phyloP scores from a whole-genome alignment of 2,797 vertebrate species.

The Emys orbicularis region DNA sequence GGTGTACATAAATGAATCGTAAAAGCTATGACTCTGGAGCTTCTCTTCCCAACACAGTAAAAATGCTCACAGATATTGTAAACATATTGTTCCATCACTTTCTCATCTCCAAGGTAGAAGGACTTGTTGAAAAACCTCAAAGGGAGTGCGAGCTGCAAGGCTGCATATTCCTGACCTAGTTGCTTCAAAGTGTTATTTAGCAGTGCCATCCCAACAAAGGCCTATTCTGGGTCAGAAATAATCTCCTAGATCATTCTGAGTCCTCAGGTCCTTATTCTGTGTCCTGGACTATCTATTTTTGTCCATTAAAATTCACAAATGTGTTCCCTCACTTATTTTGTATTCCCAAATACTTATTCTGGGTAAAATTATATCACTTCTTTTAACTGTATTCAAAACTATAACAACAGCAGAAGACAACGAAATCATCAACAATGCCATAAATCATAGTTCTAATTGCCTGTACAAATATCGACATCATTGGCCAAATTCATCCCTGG shows the following conservation, averaged over 20 bases:
- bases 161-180: background rate
- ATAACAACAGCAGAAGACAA: background rate
- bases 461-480: background rate
- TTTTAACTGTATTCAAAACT: background rate
- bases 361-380: background rate
- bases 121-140: background rate
- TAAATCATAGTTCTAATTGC: background rate
- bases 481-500: background rate
- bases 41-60: fast-evolving
- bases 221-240: background rate
- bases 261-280: background rate
- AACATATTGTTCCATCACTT: background rate
- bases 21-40: background rate
- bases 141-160: background rate
- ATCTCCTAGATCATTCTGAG: background rate
- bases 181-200: background rate
- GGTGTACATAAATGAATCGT: background rate
- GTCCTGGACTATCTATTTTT: background rate
- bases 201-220: background rate
- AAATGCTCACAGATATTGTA: background rate
- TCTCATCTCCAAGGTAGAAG: background rate
- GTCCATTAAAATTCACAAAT: background rate
- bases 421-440: background rate
- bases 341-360: background rate
- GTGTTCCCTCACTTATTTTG: background rate